Conservation (phyloP, 2,797 vertebrate species). For the Corythornis leucogaster region DNA sequence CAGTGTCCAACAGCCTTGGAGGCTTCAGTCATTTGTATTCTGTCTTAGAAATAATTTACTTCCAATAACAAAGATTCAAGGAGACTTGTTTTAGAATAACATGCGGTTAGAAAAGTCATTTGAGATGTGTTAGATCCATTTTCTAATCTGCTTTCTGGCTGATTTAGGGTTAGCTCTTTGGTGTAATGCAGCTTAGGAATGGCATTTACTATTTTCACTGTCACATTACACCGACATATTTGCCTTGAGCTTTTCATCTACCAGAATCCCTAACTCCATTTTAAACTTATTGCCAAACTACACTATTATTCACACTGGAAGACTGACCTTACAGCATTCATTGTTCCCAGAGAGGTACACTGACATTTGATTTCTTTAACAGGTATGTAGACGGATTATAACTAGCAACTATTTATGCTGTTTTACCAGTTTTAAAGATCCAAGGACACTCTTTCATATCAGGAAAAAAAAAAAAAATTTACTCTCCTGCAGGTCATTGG, state of each 20-base stretch:
- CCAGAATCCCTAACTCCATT: not conserved
- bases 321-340: not conserved
- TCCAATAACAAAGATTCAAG: constrained; percentile 20
- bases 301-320: not conserved
- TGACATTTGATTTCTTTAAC: not conserved
- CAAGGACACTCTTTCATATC: not conserved
- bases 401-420: not conserved
- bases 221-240: not conserved
- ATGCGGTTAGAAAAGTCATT: not conserved
- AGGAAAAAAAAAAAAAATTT: too few species aligned
- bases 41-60: constrained; percentile 30
- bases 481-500: not conserved
- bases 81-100: not conserved
- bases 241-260: not conserved
- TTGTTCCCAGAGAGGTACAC: not conserved
- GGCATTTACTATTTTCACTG: not conserved
- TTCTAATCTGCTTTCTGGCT: not conserved
- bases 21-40: not conserved
- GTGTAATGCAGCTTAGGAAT: not conserved
- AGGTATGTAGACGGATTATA: not conserved
- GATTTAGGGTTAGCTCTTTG: constrained; percentile 1
- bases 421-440: not conserved
- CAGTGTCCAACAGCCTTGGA: not conserved
- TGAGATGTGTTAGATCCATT: not conserved
- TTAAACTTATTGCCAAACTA: not conserved